Evolutionary conservation across 2,888 invertebrate genomes (phyloP).

Genomic region (Arctia plantaginis): DNA sequence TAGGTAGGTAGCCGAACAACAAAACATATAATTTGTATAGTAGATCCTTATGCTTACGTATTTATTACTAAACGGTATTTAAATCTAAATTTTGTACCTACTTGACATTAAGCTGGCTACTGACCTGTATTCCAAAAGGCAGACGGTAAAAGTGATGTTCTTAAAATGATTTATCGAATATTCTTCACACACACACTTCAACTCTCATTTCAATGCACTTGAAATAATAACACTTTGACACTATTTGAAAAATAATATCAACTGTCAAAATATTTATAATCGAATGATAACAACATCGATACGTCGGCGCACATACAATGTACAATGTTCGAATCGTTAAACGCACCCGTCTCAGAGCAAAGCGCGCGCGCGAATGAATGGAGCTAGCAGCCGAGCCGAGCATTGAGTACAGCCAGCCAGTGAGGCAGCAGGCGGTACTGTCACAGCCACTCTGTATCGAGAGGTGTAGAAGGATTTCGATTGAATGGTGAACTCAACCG

Average conservation of each 20-base stretch:
- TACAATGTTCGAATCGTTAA: slow-evolving; percentile 54
- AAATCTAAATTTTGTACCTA: slow-evolving; percentile 20
- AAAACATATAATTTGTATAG: slow-evolving; percentile 39
- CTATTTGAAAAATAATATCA: slow-evolving; percentile 27
- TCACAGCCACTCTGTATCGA: slow-evolving; percentile 37
- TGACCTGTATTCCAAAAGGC: slow-evolving; percentile 38
- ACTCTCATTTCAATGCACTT: slow-evolving; percentile 40
- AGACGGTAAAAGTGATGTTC: slow-evolving; percentile 20
- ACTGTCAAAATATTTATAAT: slow-evolving; percentile 43
- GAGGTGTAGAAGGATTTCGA: slow-evolving; percentile 49
- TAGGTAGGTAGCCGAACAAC: slow-evolving; percentile 40
- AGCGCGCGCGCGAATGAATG: slow-evolving; percentile 81
- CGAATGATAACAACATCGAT: slow-evolving; percentile 64
- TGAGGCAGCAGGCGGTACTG: slow-evolving; percentile 27
- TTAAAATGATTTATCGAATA: slow-evolving; percentile 36
- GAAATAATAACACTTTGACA: slow-evolving; percentile 38
- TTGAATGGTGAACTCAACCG: slow-evolving; percentile 42
- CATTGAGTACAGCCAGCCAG: slow-evolving; percentile 19
- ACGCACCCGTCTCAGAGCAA: slow-evolving; percentile 71
- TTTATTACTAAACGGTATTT: slow-evolving; percentile 38
- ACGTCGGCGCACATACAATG: slow-evolving; percentile 50
- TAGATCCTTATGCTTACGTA: slow-evolving; percentile 26
- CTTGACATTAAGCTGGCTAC: slow-evolving; percentile 35
- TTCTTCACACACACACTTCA: slow-evolving; percentile 34
- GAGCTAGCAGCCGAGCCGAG: slow-evolving; percentile 29